Base-by-base conservation (phyloP, 2,113 vertebrate species). In the Brachyhypopomus occidentalis region DNA sequence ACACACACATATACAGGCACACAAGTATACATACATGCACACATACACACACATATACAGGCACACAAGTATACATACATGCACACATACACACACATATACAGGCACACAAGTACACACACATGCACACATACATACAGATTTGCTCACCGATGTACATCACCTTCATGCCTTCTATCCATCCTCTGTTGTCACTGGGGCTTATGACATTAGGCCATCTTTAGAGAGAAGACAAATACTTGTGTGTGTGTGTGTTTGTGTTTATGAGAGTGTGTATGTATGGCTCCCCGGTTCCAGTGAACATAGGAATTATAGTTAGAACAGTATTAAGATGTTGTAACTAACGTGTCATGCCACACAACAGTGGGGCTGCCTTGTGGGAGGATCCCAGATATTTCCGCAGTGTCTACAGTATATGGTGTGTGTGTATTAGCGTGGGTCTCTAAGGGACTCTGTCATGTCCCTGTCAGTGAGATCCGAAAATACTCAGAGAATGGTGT, bases 401-500 rank as follows among this genome's bases (percentile, higher is more conserved):
- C 55, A 11, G 56, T 71, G 36, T 9, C 0, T 30, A 75, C 52
- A 72, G 58, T 80, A 60, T 27, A 41, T 66, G 5, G 62, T 30
- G 27, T 75, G 27, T 63, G 56, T 69, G 67, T 74, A 48, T 77
- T 64, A 72, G 30, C 19, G 36, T 25, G 9, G 79, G 62, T 69
- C 72, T 67, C 64, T 70, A 30, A 82, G 73, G 34, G 82, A 75
- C 64, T 79, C 73, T 80, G 81, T 85, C 80, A 85, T 77, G 77
- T 77, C 36, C 45, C 58, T 83, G 84, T 85, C 81, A 77, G 36
- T 77, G 59, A 67, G 48, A 85, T 83, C 84, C 78, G n/a, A 85
- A 85, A 85, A 85, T 83, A 83, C 72, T 85, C 74, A 70, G 63
- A 63, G 78, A 83, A 74, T 77, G 81, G 78, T 22, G 69, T 80